A percentile compares a stretch with the other conserved stretches of the same genome.
These are phyloP conservation scores for Eupsilia transversa DNA, from an alignment of 2,888 invertebrate genomes.

Conservation along the genomic window DNA sequence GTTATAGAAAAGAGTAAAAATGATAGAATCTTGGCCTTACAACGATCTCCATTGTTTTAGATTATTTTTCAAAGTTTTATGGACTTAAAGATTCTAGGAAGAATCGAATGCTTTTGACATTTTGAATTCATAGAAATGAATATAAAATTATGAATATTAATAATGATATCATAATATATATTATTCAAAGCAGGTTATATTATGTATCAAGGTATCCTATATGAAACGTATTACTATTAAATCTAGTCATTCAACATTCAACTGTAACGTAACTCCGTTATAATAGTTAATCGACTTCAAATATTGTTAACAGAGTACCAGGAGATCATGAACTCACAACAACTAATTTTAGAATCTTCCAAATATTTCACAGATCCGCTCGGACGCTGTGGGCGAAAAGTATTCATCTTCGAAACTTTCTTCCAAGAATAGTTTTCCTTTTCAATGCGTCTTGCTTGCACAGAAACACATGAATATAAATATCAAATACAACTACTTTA, in stretches of 20 bases:
- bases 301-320: constrained; percentile 7
- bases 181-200: constrained; percentile 11
- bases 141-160: constrained; percentile 13
- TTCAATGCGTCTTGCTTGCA: constrained; percentile 13
- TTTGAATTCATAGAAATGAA: background rate
- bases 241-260: constrained; percentile 4
- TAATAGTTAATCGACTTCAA: background rate
- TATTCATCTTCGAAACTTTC: constrained; percentile 40
- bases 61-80: constrained; percentile 8
- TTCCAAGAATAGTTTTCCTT: constrained; percentile 32
- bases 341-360: constrained; percentile 37
- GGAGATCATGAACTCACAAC: constrained; percentile 19
- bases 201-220: background rate
- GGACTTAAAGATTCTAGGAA: background rate
- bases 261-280: background rate
- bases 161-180: background rate
- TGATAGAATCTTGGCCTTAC: constrained; percentile 19
- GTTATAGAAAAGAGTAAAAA: constrained; percentile 55
- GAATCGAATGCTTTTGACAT: constrained; percentile 2
- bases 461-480: background rate
- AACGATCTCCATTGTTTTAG: constrained; percentile 18
- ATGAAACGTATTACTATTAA: background rate
- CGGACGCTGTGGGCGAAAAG: constrained; percentile 26
- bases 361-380: constrained; percentile 36
- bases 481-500: background rate